phyloP scores from a whole-genome alignment of 1,140 invertebrate genomes.

The Aphelinus certus region DNA sequence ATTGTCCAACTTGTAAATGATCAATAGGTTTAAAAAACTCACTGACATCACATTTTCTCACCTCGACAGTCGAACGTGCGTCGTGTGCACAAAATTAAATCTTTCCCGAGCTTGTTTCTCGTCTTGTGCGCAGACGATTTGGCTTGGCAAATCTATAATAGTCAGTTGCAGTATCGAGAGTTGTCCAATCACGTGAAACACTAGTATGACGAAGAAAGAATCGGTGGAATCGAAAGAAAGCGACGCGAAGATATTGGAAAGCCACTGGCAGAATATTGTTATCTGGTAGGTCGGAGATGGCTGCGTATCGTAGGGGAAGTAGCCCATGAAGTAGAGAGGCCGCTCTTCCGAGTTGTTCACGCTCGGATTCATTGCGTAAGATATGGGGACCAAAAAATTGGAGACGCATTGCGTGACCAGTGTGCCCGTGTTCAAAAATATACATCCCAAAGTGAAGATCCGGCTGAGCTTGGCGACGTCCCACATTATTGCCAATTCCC shows the following conservation, averaged over 20 bases:
- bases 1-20: too few species aligned
- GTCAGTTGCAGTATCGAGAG: constrained; percentile 55
- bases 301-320: constrained; percentile 63
- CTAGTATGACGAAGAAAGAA: constrained; percentile 58
- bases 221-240: constrained; percentile 62
- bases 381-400: constrained; percentile 7
- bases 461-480: constrained; percentile 22
- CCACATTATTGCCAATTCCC: constrained; percentile 7
- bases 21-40: too few species aligned
- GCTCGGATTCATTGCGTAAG: not conserved
- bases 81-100: not conserved
- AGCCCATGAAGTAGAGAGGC: constrained; percentile 32
- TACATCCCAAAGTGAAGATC: constrained; percentile 26
- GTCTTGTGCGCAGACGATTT: constrained; percentile 12
- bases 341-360: not conserved
- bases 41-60: too few species aligned
- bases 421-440: constrained; percentile 30
- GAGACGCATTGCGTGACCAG: constrained; percentile 18
- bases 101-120: not conserved
- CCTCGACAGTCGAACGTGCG: too few species aligned
- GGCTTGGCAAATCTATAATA: constrained; percentile 35
- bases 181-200: constrained; percentile 62
- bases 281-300: constrained; percentile 63
- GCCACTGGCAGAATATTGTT: constrained; percentile 61
- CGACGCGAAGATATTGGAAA: constrained; percentile 54